Conservation (phyloP, 2,888 invertebrate species). For the Pelosia muscerda region DNA sequence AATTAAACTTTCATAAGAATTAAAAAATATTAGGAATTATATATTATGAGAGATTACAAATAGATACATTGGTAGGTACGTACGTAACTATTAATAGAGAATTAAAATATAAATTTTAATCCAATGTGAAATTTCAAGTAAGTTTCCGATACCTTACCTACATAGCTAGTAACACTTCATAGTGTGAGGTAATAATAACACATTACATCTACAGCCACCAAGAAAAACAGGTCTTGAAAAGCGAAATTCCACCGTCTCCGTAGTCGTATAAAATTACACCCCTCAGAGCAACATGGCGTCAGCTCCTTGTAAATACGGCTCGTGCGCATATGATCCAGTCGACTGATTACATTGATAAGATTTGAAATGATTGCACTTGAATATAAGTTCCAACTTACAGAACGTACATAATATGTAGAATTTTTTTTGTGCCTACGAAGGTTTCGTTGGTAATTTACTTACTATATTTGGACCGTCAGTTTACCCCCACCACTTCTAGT, state of each 20-base stretch:
- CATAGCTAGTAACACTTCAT: background rate
- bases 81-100: too few relatives aligned
- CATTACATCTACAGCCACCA: background rate
- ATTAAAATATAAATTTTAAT: background rate
- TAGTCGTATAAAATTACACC: constrained; percentile 1
- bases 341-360: constrained; percentile 2
- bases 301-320: background rate
- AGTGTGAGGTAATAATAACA: background rate
- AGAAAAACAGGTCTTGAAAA: background rate
- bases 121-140: background rate
- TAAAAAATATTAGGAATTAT: too few relatives aligned
- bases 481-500: background rate
- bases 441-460: background rate
- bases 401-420: too few relatives aligned
- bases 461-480: background rate
- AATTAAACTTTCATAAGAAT: too few relatives aligned
- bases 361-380: background rate
- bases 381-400: background rate
- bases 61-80: too few relatives aligned
- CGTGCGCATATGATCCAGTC: background rate
- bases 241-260: background rate
- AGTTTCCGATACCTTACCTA: background rate
- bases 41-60: too few relatives aligned
- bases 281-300: background rate
- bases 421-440: background rate